phyloP scores from a whole-genome alignment of 2,888 invertebrate species.

The Adineta ricciae region DNA sequence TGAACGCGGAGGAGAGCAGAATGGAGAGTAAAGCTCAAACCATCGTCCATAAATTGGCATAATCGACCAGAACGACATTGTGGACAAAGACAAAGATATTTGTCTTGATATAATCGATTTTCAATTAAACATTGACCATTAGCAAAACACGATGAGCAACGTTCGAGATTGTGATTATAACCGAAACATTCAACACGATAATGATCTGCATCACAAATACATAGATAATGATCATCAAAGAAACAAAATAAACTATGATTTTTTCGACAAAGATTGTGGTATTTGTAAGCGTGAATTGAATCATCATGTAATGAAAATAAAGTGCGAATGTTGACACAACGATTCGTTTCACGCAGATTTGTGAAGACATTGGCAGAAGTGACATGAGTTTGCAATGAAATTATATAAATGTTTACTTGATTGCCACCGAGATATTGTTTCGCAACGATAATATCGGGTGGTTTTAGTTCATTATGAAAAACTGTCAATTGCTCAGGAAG shows the following conservation, averaged over 20 bases:
- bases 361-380: too few species aligned
- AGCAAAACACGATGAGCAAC: neutral
- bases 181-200: neutral
- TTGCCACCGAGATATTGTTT: too few species aligned
- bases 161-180: neutral
- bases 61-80: neutral
- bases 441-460: too few species aligned
- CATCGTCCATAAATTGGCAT: neutral
- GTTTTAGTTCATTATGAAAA: too few species aligned
- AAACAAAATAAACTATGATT: neutral
- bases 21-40: neutral
- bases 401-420: too few species aligned
- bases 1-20: neutral
- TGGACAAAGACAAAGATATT: neutral
- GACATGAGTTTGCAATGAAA: too few species aligned
- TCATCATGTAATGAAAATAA: neutral
- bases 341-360: too few species aligned
- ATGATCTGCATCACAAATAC: neutral
- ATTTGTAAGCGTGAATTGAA: neutral
- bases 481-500: too few species aligned
- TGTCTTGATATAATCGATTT: neutral
- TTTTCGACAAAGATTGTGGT: neutral
- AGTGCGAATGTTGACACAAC: too few species aligned
- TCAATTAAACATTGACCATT: neutral
- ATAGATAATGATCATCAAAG: neutral